phyloP scores from a whole-genome alignment of 2,113 vertebrate species.

The Phainopepla nitens region DNA sequence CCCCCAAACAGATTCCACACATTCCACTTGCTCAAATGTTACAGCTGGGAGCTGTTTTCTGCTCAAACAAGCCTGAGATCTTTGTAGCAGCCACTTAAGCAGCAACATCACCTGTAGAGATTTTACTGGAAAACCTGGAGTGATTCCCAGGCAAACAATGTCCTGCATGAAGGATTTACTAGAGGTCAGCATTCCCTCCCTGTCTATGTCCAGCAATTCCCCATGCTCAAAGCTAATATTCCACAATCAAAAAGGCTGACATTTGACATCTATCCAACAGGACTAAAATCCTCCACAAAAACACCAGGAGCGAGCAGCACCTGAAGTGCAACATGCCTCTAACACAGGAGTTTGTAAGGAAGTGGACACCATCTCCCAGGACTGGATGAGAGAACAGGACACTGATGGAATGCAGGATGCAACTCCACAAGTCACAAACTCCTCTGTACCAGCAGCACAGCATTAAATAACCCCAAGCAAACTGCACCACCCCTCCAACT shows the following conservation, averaged over 20 bases:
- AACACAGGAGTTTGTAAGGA: not conserved
- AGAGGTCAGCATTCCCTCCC: not conserved
- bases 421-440: not conserved
- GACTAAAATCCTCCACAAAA: not conserved
- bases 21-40: not conserved
- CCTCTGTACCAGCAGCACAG: not conserved
- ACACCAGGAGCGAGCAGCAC: not conserved
- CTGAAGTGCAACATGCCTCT: not conserved
- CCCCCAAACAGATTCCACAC: not conserved
- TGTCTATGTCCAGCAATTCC: not conserved
- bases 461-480: not conserved
- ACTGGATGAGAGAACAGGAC: not conserved
- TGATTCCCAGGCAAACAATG: not conserved
- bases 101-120: not conserved
- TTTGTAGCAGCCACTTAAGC: not conserved
- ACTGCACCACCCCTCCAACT: not conserved
- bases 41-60: not conserved
- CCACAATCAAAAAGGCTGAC: not conserved
- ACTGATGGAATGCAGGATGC: not conserved
- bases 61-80: not conserved
- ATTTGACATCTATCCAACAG: not conserved
- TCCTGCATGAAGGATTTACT: not conserved
- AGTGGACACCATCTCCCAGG: not conserved
- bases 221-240: not conserved
- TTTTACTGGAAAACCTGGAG: not conserved